Percentiles rank a stretch among this genome's conserved stretches.
Evolutionary conservation across 2,797 vertebrate species (phyloP).

Genomic region (Tapera naevia): DNA sequence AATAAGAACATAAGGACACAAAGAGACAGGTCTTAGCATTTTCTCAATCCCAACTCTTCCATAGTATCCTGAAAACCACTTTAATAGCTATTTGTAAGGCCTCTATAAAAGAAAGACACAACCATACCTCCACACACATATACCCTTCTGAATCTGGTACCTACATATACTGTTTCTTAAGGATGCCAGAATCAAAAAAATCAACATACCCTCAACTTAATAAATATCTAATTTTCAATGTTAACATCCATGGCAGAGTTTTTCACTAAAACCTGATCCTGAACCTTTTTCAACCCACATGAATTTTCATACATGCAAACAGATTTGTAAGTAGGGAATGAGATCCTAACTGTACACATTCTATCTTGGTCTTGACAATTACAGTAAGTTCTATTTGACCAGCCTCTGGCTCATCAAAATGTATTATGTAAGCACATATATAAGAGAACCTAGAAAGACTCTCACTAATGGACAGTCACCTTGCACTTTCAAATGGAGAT

Average conservation of each 20-base stretch:
- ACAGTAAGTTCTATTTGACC: background rate
- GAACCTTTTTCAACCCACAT: background rate
- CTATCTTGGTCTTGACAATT: background rate
- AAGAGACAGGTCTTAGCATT: background rate
- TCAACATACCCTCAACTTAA: background rate
- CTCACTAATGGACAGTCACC: background rate
- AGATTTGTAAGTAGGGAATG: background rate
- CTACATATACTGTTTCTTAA: background rate
- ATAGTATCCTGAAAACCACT: fast-evolving
- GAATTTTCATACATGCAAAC: background rate
- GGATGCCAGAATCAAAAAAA: background rate
- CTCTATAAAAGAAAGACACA: background rate
- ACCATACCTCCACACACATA: background rate
- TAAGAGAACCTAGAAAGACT: background rate
- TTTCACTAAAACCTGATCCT: background rate
- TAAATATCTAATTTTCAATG: background rate
- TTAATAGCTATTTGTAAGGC: background rate
- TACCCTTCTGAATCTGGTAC: background rate
- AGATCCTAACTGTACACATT: background rate
- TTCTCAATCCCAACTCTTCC: background rate
- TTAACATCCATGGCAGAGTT: background rate
- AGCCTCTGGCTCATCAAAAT: background rate
- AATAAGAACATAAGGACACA: background rate
- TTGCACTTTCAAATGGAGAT: background rate
- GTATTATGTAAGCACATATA: background rate